These are phyloP conservation scores for Muscidifurax raptorellus DNA, from an alignment of 1,140 invertebrate species.

Conservation along the genomic window DNA sequence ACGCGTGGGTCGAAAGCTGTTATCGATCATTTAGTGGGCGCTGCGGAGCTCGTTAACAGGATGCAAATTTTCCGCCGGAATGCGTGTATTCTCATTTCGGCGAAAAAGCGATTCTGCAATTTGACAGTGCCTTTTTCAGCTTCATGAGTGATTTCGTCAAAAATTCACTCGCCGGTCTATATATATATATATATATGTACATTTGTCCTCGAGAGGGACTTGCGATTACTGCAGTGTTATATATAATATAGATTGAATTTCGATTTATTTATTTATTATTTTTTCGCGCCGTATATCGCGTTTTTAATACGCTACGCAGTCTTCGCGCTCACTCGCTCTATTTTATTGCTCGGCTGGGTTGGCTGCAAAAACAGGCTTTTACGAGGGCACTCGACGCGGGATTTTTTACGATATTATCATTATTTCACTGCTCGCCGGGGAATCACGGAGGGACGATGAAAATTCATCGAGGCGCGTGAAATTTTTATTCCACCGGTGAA, in stretches of 20 bases:
- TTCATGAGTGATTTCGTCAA: constrained; percentile 17
- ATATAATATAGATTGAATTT: neutral
- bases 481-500: neutral
- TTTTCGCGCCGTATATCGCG: neutral
- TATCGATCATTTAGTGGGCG: constrained; percentile 37
- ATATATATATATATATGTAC: too few species aligned
- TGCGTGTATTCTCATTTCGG: neutral
- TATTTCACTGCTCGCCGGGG: neutral
- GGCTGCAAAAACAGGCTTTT: neutral
- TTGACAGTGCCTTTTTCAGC: neutral
- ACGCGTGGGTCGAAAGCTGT: constrained; percentile 12
- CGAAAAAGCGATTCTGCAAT: neutral
- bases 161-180: too few species aligned
- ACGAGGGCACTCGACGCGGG: neutral
- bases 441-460: neutral
- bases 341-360: neutral
- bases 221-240: too few species aligned
- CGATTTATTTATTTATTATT: neutral
- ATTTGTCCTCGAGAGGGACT: too few species aligned
- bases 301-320: neutral
- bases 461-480: constrained; percentile 9
- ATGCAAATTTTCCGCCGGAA: constrained; percentile 28
- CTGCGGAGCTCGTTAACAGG: constrained; percentile 36
- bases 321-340: neutral
- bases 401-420: constrained; percentile 2